Evolutionary conservation across 2,113 vertebrate genomes (phyloP).

Genomic region (Porphyrio hochstetteri): DNA sequence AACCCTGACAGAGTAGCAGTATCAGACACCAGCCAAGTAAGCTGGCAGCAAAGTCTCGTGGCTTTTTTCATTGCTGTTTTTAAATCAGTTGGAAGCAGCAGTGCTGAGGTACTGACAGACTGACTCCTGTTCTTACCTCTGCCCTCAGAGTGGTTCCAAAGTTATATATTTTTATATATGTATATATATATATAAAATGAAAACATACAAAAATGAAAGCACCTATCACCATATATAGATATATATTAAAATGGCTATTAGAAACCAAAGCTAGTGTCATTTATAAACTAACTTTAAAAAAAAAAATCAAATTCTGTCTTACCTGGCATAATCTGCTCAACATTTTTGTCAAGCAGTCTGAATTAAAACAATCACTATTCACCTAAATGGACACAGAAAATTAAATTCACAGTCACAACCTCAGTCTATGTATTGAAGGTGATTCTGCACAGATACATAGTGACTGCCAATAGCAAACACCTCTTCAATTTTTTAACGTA

Average conservation of each 20-base stretch:
- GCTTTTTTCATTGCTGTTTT: too few relatives aligned
- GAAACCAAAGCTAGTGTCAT: not conserved
- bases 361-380: not conserved
- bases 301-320: not conserved
- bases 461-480: not conserved
- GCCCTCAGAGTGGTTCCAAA: too few relatives aligned
- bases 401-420: not conserved
- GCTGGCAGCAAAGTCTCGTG: too few relatives aligned
- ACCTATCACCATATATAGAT: too few relatives aligned
- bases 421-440: not conserved
- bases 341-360: not conserved
- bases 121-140: too few relatives aligned
- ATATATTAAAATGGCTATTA: not conserved
- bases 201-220: too few relatives aligned
- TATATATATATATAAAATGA: too few relatives aligned
- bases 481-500: not conserved
- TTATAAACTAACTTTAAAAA: not conserved
- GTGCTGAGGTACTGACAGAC: too few relatives aligned
- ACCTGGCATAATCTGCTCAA: not conserved
- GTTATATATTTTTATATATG: too few relatives aligned
- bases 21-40: too few relatives aligned
- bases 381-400: not conserved
- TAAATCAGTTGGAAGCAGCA: too few relatives aligned
- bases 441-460: not conserved
- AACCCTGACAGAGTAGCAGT: too few relatives aligned